phyloP scores from a whole-genome alignment of 2,113 vertebrate species.

The Polyodon spathula region DNA sequence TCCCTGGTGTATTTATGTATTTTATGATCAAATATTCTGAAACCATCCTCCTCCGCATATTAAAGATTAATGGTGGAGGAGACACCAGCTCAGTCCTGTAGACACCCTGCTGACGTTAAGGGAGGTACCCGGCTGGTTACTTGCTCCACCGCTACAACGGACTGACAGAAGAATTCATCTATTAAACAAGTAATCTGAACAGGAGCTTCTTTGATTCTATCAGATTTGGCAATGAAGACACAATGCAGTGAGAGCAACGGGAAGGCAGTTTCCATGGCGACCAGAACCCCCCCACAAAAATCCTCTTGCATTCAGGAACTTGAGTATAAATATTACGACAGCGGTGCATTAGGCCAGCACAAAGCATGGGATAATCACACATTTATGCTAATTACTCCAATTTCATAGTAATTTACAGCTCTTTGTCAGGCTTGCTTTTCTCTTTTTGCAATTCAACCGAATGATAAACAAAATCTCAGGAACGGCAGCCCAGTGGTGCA shows the following conservation, averaged over 20 bases:
- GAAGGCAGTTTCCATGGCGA: conserved; percentile 5
- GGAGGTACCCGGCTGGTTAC: no score
- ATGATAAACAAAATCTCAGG: no score
- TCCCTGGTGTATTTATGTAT: no score
- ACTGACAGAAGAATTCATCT: neutral
- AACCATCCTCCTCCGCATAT: no score
- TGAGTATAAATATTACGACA: conserved; percentile 6
- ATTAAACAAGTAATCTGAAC: neutral
- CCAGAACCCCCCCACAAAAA: neutral
- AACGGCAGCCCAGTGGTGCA: no score
- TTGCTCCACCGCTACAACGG: neutral
- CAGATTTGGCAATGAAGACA: neutral
- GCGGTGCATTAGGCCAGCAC: neutral
- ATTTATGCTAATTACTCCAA: conserved; percentile 1
- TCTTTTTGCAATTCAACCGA: neutral
- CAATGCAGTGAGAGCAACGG: neutral
- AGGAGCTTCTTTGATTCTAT: neutral
- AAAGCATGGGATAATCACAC: neutral
- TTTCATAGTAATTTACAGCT: neutral
- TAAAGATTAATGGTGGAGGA: no score
- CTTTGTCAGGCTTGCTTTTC: neutral
- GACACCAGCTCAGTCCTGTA: no score
- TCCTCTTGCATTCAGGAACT: no score
- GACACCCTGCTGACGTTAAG: no score
- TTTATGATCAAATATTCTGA: no score